Evolutionary conservation across 2,113 vertebrate species (phyloP).

Genomic region (Dipodomys spectabilis): DNA sequence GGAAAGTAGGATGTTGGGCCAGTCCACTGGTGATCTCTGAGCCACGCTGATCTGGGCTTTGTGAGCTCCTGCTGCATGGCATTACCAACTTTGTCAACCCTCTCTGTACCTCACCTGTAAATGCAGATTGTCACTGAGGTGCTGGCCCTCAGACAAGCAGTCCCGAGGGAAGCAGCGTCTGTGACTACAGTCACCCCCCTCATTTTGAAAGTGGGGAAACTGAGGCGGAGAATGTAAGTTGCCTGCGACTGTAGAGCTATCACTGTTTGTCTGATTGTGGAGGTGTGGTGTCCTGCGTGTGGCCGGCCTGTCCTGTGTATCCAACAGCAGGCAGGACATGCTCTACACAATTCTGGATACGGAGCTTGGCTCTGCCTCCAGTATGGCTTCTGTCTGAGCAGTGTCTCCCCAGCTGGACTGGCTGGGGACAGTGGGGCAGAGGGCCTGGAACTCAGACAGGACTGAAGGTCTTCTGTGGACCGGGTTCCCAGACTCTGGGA

Average conservation of each 20-base stretch:
- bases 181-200: rapidly evolving
- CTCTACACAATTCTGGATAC: rapidly evolving
- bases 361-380: neutral
- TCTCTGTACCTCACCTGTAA: neutral
- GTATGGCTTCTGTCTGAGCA: neutral
- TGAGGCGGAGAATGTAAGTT: rapidly evolving
- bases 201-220: neutral
- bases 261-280: rapidly evolving
- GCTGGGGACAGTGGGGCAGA: neutral
- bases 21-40: neutral
- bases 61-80: neutral
- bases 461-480: neutral
- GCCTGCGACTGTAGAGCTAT: rapidly evolving
- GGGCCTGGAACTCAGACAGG: rapidly evolving
- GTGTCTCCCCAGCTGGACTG: neutral
- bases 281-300: rapidly evolving
- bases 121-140: rapidly evolving
- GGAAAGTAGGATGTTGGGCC: rapidly evolving
- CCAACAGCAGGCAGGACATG: rapidly evolving
- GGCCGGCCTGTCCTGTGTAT: no score
- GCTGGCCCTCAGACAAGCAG: rapidly evolving
- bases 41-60: neutral
- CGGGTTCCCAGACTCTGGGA: neutral
- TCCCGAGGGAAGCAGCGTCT: neutral
- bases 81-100: rapidly evolving